A percentile compares a stretch with the other conserved stretches of the same genome.
Evolutionary conservation across 2,888 invertebrate genomes (phyloP).

Genomic region (Eupelmus urozonus): DNA sequence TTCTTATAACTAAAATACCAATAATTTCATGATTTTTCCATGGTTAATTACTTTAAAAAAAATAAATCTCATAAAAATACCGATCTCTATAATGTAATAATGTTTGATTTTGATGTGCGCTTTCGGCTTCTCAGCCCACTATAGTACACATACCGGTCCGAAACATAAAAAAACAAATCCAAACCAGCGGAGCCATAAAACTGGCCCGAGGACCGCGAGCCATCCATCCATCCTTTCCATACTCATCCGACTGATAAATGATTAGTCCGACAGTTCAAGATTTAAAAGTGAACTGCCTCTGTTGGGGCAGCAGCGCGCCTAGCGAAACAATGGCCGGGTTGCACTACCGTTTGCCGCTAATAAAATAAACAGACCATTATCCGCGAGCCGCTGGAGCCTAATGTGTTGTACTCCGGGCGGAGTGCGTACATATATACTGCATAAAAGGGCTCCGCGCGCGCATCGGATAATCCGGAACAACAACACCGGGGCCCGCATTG

Average conservation of each 20-base stretch:
- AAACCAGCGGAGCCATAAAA: neutral
- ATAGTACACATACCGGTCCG: no score
- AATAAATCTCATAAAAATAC: no score
- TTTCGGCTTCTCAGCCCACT: no score
- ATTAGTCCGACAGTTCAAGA: constrained; percentile 42
- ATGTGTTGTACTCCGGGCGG: constrained; percentile 67
- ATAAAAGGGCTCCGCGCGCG: constrained; percentile 65
- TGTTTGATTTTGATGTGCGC: no score
- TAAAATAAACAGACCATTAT: constrained; percentile 74
- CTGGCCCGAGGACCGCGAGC: neutral
- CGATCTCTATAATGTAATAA: no score
- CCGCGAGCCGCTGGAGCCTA: constrained; percentile 63
- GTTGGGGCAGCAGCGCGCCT: neutral
- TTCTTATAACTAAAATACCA: no score
- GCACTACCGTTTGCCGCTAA: constrained; percentile 68
- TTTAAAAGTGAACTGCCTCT: constrained; percentile 47
- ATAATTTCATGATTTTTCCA: no score
- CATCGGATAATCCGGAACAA: constrained; percentile 73
- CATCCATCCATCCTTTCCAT: neutral
- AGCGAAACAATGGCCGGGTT: constrained; percentile 47
- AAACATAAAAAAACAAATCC: neutral
- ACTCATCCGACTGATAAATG: constrained; percentile 45
- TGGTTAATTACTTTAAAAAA: no score
- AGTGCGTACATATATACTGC: constrained; percentile 24
- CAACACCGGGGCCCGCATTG: constrained; percentile 66